These are phyloP conservation scores for Crocidura indochinensis DNA, from an alignment of 2,797 vertebrate species.

Conservation along the genomic window DNA sequence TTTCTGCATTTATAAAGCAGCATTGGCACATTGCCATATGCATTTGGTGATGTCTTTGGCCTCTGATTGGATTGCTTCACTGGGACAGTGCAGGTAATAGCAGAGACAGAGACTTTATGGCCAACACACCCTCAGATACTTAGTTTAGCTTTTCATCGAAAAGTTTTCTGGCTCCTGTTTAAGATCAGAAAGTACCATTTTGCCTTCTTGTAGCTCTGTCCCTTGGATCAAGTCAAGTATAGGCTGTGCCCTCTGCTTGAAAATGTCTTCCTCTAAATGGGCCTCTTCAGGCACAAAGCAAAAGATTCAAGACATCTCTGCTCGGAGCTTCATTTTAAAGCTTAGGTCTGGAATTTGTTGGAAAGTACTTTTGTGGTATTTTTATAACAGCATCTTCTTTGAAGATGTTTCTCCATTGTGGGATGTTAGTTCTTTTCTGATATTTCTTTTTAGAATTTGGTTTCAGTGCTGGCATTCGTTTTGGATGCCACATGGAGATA, in stretches of 20 bases:
- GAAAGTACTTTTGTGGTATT: constrained; percentile 87
- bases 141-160: neutral
- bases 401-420: constrained; percentile 89
- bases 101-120: neutral
- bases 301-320: constrained; percentile 74
- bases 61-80: neutral
- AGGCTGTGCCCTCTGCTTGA: constrained; percentile 53
- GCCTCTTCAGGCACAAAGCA: constrained; percentile 81
- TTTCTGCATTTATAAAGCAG: constrained; percentile 6
- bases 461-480: constrained; percentile 84
- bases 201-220: neutral
- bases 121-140: neutral
- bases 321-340: constrained; percentile 87
- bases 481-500: constrained; percentile 85
- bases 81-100: neutral
- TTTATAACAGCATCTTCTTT: constrained; percentile 89
- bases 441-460: constrained; percentile 86
- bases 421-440: constrained; percentile 86
- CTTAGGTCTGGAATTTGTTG: constrained; percentile 88
- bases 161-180: neutral
- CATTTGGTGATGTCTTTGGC: neutral
- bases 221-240: neutral
- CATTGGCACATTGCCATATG: neutral
- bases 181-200: neutral
- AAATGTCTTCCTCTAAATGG: constrained; percentile 74